phyloP scores from a whole-genome alignment of 2,797 vertebrate genomes.

The Gymnothorax javanicus region DNA sequence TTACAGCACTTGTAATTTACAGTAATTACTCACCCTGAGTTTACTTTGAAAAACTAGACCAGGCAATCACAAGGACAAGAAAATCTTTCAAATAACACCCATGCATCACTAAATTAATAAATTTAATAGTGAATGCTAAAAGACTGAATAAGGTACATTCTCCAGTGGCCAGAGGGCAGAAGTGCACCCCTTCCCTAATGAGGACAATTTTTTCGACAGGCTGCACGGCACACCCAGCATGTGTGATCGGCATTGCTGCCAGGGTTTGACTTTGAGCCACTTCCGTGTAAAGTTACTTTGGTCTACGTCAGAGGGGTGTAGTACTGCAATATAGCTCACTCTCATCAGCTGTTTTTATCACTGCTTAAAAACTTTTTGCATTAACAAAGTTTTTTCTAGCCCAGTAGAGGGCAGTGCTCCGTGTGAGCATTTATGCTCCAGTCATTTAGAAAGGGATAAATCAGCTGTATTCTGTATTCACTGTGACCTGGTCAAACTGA shows the following conservation, averaged over 20 bases:
- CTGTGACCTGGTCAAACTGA: neutral
- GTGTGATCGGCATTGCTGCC: conserved; percentile 37
- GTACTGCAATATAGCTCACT: conserved; percentile 39
- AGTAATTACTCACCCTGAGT: neutral
- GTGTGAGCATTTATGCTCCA: neutral
- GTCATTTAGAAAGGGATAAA: neutral
- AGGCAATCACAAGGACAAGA: neutral
- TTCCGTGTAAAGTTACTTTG: neutral
- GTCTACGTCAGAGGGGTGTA: conserved; percentile 51
- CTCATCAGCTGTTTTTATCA: neutral
- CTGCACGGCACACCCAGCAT: conserved; percentile 41
- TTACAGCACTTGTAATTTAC: neutral
- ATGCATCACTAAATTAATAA: neutral
- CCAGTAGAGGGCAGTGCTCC: neutral
- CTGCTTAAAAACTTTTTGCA: neutral
- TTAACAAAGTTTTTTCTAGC: neutral
- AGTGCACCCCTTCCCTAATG: neutral
- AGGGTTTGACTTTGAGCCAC: conserved; percentile 45
- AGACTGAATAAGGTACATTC: neutral
- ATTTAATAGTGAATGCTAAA: neutral
- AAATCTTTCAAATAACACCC: neutral
- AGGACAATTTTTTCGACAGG: neutral
- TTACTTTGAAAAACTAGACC: neutral
- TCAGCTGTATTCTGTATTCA: neutral
- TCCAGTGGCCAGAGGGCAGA: neutral